Base-by-base conservation (phyloP, 1,140 invertebrate genomes). In the Trichogramma pretiosum region DNA sequence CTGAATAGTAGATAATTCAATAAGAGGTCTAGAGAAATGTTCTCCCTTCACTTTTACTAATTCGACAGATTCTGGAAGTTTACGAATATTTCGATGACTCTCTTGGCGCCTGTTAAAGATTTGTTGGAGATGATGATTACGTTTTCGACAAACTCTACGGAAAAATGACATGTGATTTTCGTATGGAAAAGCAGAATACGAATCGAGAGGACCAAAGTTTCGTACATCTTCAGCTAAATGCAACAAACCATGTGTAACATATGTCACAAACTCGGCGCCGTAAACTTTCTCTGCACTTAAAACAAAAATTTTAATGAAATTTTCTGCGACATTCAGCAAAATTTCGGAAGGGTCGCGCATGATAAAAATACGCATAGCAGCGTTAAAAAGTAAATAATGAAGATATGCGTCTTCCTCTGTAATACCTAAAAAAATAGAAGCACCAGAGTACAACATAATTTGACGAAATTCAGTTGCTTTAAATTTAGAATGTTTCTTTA, bases 381-480 rank as follows among this genome's bases (percentile, higher is more conserved):
- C 11, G 26, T 55, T 42, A 11, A 51, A 23, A 2, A 55, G n/a
- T 5, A 55, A 16, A 38, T 46, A 52, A 43, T 55, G 53, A 5
- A 19, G 9, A 33, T 46, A 49, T 22, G 49, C 18, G n/a, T 46
- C 37, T 17, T n/a, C 5, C 18, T 41, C 14, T 1, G 49, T 16
- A 22, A 48, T 48, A 1, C 46, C 49, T 24, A 14, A 1, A 8
- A 55, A 37, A 2, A 48, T 32, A 13, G 37, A 37, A 21, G 37
- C 41, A 17, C 46, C 46, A 16, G 18, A 46, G 13, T 55, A 55
- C 11, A 55, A n/a, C 2, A 52, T 28, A 33, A 52, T 42, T 24
- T 49, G 49, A n/a, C 53, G 38, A 24, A 18, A 28, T 39, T 53
- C 47, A 10, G 48, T 53, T 10, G 50, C 54, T 37, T 55, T 55